These are phyloP conservation scores for Leptinotarsa defecta DNA, from an alignment of 1,140 invertebrate species.

Conservation along the genomic window DNA sequence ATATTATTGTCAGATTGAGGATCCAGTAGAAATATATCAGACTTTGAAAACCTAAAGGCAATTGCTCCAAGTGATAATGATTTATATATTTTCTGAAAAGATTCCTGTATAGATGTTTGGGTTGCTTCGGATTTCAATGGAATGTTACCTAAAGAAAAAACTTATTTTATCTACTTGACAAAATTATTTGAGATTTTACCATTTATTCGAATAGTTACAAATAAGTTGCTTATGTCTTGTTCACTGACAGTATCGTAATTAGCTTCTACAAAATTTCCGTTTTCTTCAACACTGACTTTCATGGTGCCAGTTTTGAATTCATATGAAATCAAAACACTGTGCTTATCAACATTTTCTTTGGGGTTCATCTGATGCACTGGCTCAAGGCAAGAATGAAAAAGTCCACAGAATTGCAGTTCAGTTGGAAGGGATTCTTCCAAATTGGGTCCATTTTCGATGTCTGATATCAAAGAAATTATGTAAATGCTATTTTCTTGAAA, in stretches of 20 bases:
- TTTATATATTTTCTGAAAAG: conserved; percentile 55
- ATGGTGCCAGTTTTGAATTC: conserved; percentile 58
- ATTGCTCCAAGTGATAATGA: conserved; percentile 69
- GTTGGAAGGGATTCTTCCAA: conserved; percentile 68
- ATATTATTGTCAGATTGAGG: conserved; percentile 60
- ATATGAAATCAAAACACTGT: conserved; percentile 71
- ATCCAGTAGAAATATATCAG: conserved; percentile 65
- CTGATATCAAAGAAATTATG: conserved; percentile 67
- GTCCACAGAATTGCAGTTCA: conserved; percentile 75
- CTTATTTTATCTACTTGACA: conserved; percentile 10
- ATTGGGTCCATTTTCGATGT: conserved; percentile 62
- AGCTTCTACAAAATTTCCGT: conserved; percentile 70
- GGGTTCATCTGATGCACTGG: conserved; percentile 34
- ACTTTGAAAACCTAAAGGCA: conserved; percentile 66
- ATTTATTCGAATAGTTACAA: conserved; percentile 67
- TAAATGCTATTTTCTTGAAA: conserved; percentile 72
- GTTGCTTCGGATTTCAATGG: conserved; percentile 26
- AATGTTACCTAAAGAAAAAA: conserved; percentile 25
- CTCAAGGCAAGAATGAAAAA: conserved; percentile 37
- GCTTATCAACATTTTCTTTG: conserved; percentile 72
- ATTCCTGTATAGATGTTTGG: conserved; percentile 49
- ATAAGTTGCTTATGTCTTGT: conserved; percentile 67
- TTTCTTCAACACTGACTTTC: conserved; percentile 69
- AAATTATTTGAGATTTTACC: conserved; percentile 59
- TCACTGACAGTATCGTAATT: conserved; percentile 55